These are phyloP conservation scores for Trichacis sp. DNA, from an alignment of 2,888 invertebrate genomes.

Conservation along the genomic window DNA sequence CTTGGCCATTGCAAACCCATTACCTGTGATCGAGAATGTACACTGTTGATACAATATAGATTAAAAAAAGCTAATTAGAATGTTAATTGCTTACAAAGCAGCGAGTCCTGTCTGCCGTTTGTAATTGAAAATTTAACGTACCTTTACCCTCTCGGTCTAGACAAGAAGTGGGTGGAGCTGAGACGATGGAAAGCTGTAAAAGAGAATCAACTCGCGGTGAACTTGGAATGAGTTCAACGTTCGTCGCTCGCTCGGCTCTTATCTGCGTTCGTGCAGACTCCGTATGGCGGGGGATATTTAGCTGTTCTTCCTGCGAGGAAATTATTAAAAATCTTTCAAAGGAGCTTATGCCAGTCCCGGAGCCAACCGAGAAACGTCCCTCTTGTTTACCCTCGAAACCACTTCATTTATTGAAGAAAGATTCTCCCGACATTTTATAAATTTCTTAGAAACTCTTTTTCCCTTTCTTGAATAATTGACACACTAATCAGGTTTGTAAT, in stretches of 20 bases:
- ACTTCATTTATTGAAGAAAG: not conserved
- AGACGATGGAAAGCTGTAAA: constrained; percentile 19
- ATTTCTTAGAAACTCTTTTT: not conserved
- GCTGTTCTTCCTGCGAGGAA: constrained; percentile 20
- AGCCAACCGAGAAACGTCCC: not conserved
- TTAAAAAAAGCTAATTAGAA: constrained; percentile 4
- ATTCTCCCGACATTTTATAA: not conserved
- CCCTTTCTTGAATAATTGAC: not conserved
- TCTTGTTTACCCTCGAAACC: constrained; percentile 1
- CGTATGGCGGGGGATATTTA: constrained; percentile 18
- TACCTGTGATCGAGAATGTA: too few relatives aligned
- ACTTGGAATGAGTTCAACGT: constrained; percentile 42
- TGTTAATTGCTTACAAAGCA: constrained; percentile 11
- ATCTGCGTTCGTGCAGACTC: constrained; percentile 17
- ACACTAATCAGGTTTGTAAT: not conserved
- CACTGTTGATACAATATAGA: not conserved
- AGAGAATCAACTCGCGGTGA: constrained; percentile 32
- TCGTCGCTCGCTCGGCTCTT: constrained; percentile 17
- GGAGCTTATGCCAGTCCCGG: constrained; percentile 8
- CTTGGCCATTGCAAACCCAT: too few relatives aligned
- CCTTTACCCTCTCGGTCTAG: constrained; percentile 10
- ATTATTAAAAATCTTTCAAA: constrained; percentile 36
- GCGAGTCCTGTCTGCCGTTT: constrained; percentile 2
- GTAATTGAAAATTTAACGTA: constrained; percentile 48
- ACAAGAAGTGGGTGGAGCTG: constrained; percentile 20